These are phyloP conservation scores for Anneissia japonica DNA, from an alignment of 35 echinoderm and acorn worm species.

Conservation along the genomic window DNA sequence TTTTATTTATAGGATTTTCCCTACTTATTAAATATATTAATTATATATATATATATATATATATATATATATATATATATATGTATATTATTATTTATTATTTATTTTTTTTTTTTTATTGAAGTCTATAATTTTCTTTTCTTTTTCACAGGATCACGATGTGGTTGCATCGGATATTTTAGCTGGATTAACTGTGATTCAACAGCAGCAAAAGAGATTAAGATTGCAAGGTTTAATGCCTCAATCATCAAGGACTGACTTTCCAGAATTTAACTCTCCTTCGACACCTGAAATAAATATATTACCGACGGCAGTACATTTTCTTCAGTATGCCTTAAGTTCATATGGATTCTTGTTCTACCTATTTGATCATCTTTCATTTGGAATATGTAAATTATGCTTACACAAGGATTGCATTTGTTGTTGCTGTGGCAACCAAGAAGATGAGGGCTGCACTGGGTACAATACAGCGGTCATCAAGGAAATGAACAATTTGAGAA, in stretches of 20 bases:
- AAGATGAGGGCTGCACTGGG: constrained; percentile 72
- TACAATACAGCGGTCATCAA: constrained; percentile 69
- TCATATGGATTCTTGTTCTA: constrained; percentile 68
- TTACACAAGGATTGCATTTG: constrained; percentile 27
- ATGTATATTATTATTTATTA: too few relatives aligned
- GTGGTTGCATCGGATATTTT: constrained; percentile 78
- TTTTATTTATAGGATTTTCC: too few relatives aligned
- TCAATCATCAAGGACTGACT: constrained; percentile 5
- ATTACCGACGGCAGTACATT: background rate
- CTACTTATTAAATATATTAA: too few relatives aligned
- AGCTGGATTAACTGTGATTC: constrained; percentile 73
- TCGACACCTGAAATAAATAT: constrained; percentile 19
- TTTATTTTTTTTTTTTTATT: too few relatives aligned
- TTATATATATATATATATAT: too few relatives aligned
- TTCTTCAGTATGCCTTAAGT: too few relatives aligned
- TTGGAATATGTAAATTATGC: constrained; percentile 72
- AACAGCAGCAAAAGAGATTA: constrained; percentile 53
- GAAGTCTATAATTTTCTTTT: too few relatives aligned
- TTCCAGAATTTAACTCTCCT: constrained; percentile 31
- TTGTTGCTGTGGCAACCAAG: background rate
- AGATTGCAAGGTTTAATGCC: constrained; percentile 19
- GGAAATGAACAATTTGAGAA: constrained; percentile 23
- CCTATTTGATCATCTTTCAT: constrained; percentile 40
- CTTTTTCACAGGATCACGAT: constrained; percentile 48
- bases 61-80: too few relatives aligned